Conservation (phyloP, 2,113 vertebrate genomes). For the Saccopteryx leptura region DNA sequence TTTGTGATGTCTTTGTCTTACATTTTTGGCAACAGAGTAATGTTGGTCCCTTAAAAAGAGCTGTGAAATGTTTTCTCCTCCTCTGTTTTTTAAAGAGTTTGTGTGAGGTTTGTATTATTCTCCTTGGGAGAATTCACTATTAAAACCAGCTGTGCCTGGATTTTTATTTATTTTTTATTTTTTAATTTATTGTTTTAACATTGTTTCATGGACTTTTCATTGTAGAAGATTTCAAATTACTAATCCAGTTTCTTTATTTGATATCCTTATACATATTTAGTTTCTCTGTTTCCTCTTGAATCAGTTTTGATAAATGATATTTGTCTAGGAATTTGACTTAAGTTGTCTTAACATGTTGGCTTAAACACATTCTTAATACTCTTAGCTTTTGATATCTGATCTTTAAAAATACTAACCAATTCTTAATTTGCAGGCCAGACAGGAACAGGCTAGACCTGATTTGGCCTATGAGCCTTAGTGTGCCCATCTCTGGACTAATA, state of each 20-base stretch:
- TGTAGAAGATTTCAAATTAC: not conserved
- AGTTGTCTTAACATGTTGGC: not conserved
- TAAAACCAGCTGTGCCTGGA: not conserved
- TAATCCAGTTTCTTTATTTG: not conserved
- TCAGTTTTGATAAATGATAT: not conserved
- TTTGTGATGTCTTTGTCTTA: not conserved
- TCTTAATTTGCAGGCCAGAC: not conserved
- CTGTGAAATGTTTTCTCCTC: not conserved
- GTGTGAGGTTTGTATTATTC: not conserved
- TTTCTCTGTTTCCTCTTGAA: not conserved
- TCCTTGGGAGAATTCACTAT: not conserved
- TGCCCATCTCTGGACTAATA: not conserved
- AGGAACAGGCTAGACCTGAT: not conserved
- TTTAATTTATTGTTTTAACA: no score
- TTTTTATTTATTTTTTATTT: no score
- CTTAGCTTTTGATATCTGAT: not conserved
- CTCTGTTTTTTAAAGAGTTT: not conserved
- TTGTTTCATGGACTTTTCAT: not conserved
- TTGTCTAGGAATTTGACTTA: slow-evolving; percentile 21
- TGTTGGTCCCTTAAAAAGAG: not conserved
- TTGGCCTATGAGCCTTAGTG: not conserved
- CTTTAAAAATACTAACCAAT: not conserved
- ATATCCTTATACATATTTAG: not conserved
- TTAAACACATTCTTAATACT: not conserved
- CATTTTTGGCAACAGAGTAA: not conserved